Conservation (phyloP, 2,888 invertebrate species). For the Neuroscelio doddi region DNA sequence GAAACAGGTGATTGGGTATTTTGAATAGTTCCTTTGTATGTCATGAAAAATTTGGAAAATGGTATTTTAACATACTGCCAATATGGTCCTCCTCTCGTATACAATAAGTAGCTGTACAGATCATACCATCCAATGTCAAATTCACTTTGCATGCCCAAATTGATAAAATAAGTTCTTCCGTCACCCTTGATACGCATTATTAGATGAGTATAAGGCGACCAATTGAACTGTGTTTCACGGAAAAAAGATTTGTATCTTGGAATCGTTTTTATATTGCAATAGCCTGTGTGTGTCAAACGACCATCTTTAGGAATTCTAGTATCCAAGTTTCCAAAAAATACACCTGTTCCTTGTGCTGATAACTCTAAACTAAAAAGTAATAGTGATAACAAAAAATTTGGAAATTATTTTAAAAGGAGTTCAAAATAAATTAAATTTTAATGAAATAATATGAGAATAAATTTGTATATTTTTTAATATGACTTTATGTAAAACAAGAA, state of each 20-base stretch:
- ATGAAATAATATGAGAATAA: too few species aligned
- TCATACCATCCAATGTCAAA: constrained; percentile 94
- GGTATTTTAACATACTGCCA: constrained; percentile 95
- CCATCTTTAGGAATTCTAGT: constrained; percentile 87
- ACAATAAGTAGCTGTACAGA: constrained; percentile 87
- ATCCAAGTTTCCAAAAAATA: constrained; percentile 82
- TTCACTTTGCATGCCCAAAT: constrained; percentile 82
- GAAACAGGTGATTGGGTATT: constrained; percentile 84
- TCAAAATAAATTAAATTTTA: too few species aligned
- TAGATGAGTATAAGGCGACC: constrained; percentile 83
- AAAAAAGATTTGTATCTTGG: constrained; percentile 87
- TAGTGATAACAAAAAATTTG: too few species aligned
- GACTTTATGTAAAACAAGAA: too few species aligned
- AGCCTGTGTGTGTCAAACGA: constrained; percentile 83
- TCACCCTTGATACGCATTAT: constrained; percentile 92
- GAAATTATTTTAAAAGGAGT: too few species aligned
- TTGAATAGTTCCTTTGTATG: constrained; percentile 89
- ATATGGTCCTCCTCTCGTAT: constrained; percentile 97
- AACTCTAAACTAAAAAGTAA: constrained; percentile 77
- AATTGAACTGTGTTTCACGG: constrained; percentile 80
- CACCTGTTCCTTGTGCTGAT: constrained; percentile 79
- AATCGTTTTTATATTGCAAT: constrained; percentile 84
- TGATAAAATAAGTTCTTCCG: constrained; percentile 91
- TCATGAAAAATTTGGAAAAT: constrained; percentile 91
- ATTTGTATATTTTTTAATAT: too few species aligned